Evolutionary conservation across 1,140 invertebrate species (phyloP).

Genomic region (Trichomalopsis sarcophagae): DNA sequence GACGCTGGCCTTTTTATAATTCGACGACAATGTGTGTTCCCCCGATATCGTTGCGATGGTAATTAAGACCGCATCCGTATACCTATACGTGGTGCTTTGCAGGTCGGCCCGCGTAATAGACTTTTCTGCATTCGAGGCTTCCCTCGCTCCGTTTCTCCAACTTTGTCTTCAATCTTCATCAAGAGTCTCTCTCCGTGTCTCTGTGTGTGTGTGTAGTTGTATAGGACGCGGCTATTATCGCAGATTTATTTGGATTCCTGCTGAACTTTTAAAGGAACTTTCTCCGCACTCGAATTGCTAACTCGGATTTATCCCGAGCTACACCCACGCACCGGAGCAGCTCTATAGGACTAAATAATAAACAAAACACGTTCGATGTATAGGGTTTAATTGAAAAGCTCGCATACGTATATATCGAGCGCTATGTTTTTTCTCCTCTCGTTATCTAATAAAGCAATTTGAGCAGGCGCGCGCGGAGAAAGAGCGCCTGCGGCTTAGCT

Average conservation of each 20-base stretch:
- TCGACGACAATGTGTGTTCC: neutral
- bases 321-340: no score
- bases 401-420: neutral
- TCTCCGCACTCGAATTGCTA: neutral
- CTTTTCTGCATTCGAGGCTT: conserved; percentile 16
- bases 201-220: no score
- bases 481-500: neutral
- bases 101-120: neutral
- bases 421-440: neutral
- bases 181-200: neutral
- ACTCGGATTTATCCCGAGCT: neutral
- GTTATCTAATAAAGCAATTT: conserved; percentile 44
- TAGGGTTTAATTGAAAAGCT: no score
- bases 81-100: neutral
- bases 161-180: conserved; percentile 5
- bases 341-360: no score
- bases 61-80: neutral
- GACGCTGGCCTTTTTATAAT: neutral
- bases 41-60: neutral
- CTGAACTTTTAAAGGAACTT: neutral
- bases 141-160: neutral
- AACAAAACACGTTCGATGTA: no score
- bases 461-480: neutral
- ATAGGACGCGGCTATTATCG: neutral
- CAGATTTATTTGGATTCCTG: conserved; percentile 5